phyloP scores from a whole-genome alignment of 1,140 invertebrate genomes.

The Apis florea region DNA sequence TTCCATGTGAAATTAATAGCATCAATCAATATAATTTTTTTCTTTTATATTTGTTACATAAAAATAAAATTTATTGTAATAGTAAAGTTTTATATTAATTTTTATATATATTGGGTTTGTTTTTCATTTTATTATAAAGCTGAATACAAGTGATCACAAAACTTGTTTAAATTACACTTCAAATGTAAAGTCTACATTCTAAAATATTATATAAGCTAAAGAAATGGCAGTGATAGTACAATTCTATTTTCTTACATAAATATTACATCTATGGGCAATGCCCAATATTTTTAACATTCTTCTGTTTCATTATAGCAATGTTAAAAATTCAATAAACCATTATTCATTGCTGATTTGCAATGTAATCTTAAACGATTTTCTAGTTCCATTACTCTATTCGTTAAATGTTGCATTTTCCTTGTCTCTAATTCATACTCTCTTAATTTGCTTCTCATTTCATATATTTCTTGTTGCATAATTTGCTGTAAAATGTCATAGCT shows the following conservation, averaged over 20 bases:
- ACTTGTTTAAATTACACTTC: constrained; percentile 63
- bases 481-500: constrained; percentile 65
- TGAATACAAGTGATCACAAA: constrained; percentile 52
- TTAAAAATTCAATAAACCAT: constrained; percentile 57
- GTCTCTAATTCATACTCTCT: constrained; percentile 75
- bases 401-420: constrained; percentile 74
- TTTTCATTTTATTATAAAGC: constrained; percentile 64
- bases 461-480: constrained; percentile 75
- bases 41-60: constrained; percentile 10
- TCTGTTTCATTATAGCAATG: not conserved
- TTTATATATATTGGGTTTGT: not conserved
- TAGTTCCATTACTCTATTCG: constrained; percentile 72
- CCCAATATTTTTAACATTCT: constrained; percentile 17
- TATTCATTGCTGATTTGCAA: constrained; percentile 66
- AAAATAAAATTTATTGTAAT: constrained; percentile 1
- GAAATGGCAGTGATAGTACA: constrained; percentile 65
- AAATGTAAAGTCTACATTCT: constrained; percentile 28
- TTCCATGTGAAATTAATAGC: not conserved
- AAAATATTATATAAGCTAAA: constrained; percentile 58
- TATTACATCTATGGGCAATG: constrained; percentile 34
- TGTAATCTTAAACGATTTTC: constrained; percentile 73
- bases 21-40: not conserved
- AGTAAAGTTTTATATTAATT: not conserved
- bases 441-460: constrained; percentile 74
- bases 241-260: constrained; percentile 26